phyloP scores from a whole-genome alignment of 1,140 invertebrate genomes.

The Portunus trituberculatus region DNA sequence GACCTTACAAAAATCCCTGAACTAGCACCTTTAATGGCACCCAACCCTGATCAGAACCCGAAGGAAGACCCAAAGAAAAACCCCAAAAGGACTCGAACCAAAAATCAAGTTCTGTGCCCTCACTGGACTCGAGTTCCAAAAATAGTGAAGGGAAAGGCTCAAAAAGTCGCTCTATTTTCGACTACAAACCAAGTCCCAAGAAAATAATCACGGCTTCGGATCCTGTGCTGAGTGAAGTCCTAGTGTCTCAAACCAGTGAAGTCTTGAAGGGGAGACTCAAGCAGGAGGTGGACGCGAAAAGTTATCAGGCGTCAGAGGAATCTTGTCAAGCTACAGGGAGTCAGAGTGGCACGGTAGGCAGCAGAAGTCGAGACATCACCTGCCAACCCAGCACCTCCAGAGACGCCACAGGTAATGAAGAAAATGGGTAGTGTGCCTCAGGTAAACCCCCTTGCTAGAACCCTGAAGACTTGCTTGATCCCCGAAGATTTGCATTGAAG shows the following conservation, averaged over 20 bases:
- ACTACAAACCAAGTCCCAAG: background rate
- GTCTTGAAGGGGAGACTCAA: background rate
- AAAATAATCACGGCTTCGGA: background rate
- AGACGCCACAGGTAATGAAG: constrained; percentile 31
- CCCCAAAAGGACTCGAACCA: background rate
- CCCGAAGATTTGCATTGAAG: background rate
- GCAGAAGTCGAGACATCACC: background rate
- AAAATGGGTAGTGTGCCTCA: background rate
- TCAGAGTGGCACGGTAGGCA: background rate
- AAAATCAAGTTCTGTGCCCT: background rate
- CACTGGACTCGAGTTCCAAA: background rate
- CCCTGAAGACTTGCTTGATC: background rate
- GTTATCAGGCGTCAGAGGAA: background rate
- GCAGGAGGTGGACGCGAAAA: background rate
- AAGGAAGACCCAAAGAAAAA: background rate
- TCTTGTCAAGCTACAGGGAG: background rate
- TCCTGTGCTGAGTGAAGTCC: background rate
- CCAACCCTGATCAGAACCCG: background rate
- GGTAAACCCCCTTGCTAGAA: background rate
- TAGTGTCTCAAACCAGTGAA: background rate
- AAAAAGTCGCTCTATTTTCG: background rate
- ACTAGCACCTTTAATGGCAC: background rate
- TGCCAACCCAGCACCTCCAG: constrained; percentile 41
- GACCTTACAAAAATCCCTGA: background rate
- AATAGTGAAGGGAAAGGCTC: background rate